Evolutionary conservation across 2,113 vertebrate genomes (phyloP).

Genomic region (Nycticorax nycticorax): DNA sequence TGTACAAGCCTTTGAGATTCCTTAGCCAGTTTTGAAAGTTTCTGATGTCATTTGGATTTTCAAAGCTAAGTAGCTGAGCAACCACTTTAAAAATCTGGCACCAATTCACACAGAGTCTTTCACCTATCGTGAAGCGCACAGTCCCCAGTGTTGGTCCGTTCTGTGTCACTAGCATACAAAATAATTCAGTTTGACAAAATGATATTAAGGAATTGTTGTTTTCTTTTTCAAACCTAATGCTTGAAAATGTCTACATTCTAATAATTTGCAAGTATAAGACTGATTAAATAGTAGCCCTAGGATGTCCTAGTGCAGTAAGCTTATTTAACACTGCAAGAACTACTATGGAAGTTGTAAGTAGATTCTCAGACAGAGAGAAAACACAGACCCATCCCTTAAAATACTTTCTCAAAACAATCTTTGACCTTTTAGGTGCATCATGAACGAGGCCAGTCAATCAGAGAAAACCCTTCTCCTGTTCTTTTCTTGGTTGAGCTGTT

Average conservation of each 20-base stretch:
- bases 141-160: background rate
- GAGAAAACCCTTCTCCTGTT: background rate
- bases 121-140: fast-evolving
- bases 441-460: conserved; percentile 56
- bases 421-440: conserved; percentile 62
- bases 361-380: conserved; percentile 61
- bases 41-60: background rate
- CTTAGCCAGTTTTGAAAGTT: background rate
- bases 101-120: background rate
- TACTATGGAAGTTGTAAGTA: background rate
- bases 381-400: conserved; percentile 59
- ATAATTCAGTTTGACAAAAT: background rate
- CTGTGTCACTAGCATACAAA: background rate
- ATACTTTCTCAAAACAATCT: conserved; percentile 64
- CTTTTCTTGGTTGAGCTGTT: background rate
- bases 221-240: background rate
- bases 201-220: background rate
- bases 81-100: background rate
- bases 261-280: background rate
- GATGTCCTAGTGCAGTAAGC: background rate
- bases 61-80: background rate
- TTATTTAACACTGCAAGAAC: background rate
- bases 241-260: background rate
- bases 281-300: background rate
- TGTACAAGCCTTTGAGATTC: background rate